Base-by-base conservation (phyloP, 2,797 vertebrate genomes). In the Apogon talboti region DNA sequence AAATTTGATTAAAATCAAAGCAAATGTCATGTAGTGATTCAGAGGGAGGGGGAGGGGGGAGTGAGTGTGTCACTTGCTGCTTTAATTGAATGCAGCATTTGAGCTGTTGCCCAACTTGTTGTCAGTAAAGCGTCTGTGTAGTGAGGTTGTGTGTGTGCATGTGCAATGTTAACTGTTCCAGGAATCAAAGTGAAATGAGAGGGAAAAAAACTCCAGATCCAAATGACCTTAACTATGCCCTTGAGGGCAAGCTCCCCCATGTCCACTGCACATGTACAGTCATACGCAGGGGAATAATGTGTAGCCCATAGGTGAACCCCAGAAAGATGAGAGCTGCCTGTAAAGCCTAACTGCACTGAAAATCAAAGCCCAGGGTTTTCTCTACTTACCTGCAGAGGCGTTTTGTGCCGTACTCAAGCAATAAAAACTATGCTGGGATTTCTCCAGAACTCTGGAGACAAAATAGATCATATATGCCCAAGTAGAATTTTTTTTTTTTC, bases 181-280 rank as follows among this genome's bases (percentile, higher is more conserved):
- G 86, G 88, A 92, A 90, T 87, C 86, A 81, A 82, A 85, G 79
- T 79, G 47, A 87, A 86, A 87, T 70, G 67, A 79, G 61, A 61
- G 75, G 57, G 76, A 74, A 69, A 72, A 69, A 76, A 79, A 62
- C 61, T 76, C 0, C 16, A 63, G 74, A 67, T 79, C 73, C 66
- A 78, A 73, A 81, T 55, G 78, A 74, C 62, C 71, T 82, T 72
- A 81, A 87, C 76, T 72, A 71, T 13, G 60, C 71, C 81, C 80
- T n/a, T 24, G 75, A 81, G 82, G 77, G 44, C 43, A 40, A 69
- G 61, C 66, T 64, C 61, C 57, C 69, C 56, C 57, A 47, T 57
- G 53, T 56, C 63, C 59, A 65, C 43, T 68, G 7, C 45, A 71
- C 52, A 62, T 66, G 18, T 11, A 50, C 7, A 3, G 43, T 35